Evolutionary conservation across 2,888 invertebrate genomes (phyloP), one percentile per base, ranked within the genome.

Genomic region (Ochlodes sylvanus): DNA sequence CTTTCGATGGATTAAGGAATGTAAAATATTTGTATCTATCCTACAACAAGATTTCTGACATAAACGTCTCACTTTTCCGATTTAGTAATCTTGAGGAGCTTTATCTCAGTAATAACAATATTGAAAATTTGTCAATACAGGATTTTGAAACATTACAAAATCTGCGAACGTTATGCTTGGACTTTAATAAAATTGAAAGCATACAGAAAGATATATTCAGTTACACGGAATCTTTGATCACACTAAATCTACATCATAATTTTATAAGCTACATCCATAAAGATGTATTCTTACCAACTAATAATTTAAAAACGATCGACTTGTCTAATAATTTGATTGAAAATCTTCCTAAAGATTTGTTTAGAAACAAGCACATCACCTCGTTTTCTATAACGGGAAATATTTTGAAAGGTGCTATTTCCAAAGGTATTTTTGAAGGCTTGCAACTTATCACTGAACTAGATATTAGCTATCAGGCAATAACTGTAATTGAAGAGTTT

Each of bases 341-440:
- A 47, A 63, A 12, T 0, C 62, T 90, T 32, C 83, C 88, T 0
- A 81, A 72, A 69, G 71, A 79, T 10, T 57, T 87, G n/a, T 87
- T 90, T 67, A 81, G 78, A 74, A 78, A 77, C 12, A 86, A 81
- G 73, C 74, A 70, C n/a, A 73, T 90, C 38, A 52, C 65, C 6
- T 17, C 5, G 0, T 87, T 90, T 77, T 77, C 75, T 10, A 74
- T 89, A 9, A 64, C 69, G 50, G 75, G 74, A 14, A 90, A 90
- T 63, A 69, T 70, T 34, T 69, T 90, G 52, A 75, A 81, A 72
- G 87, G 88, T 17, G 47, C 79, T 17, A 55, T 90, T 14, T 63
- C 69, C 10, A 82, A 73, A 73, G 88, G 88, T 4, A 81, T 70
- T 47, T 89, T 90, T 75, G 82, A 86, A 61, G 90, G 90, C 2